A percentile compares a stretch with the other conserved stretches of the same genome.
Evolutionary conservation across 1,140 invertebrate species (phyloP).

Genomic region (Delia radicum): DNA sequence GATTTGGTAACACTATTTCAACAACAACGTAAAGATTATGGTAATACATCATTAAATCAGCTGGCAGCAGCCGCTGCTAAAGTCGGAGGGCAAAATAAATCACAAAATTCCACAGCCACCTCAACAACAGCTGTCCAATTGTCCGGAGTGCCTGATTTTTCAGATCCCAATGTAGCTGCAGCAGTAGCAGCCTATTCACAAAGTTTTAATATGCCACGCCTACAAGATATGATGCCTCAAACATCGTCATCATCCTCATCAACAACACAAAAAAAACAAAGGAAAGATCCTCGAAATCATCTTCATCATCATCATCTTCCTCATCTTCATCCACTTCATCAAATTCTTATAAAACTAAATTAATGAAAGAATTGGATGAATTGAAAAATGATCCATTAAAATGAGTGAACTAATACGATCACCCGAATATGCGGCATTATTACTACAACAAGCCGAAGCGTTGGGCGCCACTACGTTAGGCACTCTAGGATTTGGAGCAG

Average conservation of each 20-base stretch:
- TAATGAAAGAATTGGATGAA: constrained; percentile 54
- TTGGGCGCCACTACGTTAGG: constrained; percentile 52
- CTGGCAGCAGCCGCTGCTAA: constrained; percentile 50
- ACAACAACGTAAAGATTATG: constrained; percentile 48
- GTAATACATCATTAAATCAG: constrained; percentile 49
- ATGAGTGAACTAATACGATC: constrained; percentile 53
- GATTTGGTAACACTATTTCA: constrained; percentile 47
- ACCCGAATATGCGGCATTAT: constrained; percentile 50
- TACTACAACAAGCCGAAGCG: constrained; percentile 52
- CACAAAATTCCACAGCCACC: constrained; percentile 17
- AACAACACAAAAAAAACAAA: constrained; percentile 38
- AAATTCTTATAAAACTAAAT: constrained; percentile 52
- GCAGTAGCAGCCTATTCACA: constrained; percentile 50
- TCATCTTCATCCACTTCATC: constrained; percentile 45
- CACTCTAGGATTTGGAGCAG: constrained; percentile 46
- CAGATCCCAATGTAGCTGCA: constrained; percentile 49
- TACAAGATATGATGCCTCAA: constrained; percentile 16
- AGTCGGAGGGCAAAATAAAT: constrained; percentile 38
- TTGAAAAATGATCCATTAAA: constrained; percentile 53
- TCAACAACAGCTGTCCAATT: background rate
- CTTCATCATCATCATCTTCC: constrained; percentile 41
- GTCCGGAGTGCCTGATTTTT: constrained; percentile 29
- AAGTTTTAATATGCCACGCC: constrained; percentile 45
- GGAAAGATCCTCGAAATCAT: constrained; percentile 38
- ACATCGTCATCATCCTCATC: background rate